Base-by-base conservation (phyloP, 2,888 invertebrate genomes). In the Coelogynopora nodosa region DNA sequence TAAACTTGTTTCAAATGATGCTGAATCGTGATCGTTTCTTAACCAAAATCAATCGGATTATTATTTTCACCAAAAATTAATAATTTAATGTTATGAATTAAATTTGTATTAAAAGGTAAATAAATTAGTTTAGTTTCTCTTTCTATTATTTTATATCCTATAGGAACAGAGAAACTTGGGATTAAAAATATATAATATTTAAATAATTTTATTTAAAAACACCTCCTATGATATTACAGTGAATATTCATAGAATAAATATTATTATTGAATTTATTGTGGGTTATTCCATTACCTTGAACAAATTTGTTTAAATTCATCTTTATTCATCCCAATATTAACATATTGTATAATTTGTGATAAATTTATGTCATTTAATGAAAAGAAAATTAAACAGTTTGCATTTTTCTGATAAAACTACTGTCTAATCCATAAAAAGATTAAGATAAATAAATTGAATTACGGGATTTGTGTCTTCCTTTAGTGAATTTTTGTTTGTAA, bases 1-100 rank as follows among this genome's bases (percentile, higher is more conserved):
- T 84, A 87, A 26, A 85, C 30, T 86, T 88, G 87, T 85, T 87
- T 87, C 2, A 88, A 67, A 86, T 88, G 87, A 87, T 87, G 88
- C 84, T 86, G 86, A 30, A 88, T 82, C 18, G 84, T 31, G n/a
- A 88, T 23, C 0, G 2, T 31, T 85, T 88, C 88, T 0, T 86
- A 83, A 80, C 87, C 29, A 27, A 87, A 67, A 85, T 88, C 85
- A 49, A 87, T 31, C 31, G 29, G 23, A 0, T n/a, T 67, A 0
- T 84, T 82, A 84, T 88, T 84, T 84, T 88, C 87, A 87, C 88
- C 87, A 23, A 86, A 88, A 80, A 84, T 27, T 26, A 31, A 28
- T 30, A 82, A 30, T 74, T 67, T 86, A 31, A 87, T n/a, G 67
- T 28, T 85, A 31, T 31, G 67, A 31, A 88, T 86, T n/a, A 84